A percentile compares a stretch with the other conserved stretches of the same genome.
phyloP scores from a whole-genome alignment of 2,888 invertebrate species.

The Limnephilus lunatus region DNA sequence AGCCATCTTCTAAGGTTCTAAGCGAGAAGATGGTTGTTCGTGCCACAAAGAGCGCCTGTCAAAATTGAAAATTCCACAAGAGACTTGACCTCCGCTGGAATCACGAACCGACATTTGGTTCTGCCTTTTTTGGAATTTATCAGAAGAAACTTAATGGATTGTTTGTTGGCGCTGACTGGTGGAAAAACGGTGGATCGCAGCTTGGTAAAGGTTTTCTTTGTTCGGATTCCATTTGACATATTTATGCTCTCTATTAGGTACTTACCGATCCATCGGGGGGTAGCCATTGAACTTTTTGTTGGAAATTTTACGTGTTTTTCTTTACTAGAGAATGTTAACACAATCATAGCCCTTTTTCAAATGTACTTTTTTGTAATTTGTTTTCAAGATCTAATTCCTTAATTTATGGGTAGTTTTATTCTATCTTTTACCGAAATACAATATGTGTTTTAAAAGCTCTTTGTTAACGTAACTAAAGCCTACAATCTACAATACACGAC shows the following conservation, averaged over 20 bases:
- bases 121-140: slow-evolving; percentile 42
- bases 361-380: too few species aligned
- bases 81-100: slow-evolving; percentile 51
- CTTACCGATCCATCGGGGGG: background rate
- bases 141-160: slow-evolving; percentile 45
- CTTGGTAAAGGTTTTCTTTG: background rate
- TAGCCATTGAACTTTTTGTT: background rate
- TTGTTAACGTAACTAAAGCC: too few species aligned
- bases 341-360: background rate
- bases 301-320: background rate
- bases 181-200: slow-evolving; percentile 4
- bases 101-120: slow-evolving; percentile 37
- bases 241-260: background rate
- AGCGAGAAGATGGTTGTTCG: slow-evolving; percentile 30
- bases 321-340: background rate
- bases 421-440: too few species aligned
- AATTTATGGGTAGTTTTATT: too few species aligned
- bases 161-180: background rate
- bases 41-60: slow-evolving; percentile 53
- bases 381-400: too few species aligned
- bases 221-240: slow-evolving; percentile 6
- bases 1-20: slow-evolving; percentile 30
- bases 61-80: slow-evolving; percentile 46
- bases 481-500: too few species aligned
- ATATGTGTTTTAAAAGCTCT: too few species aligned